Evolutionary conservation across 2,113 vertebrate species (phyloP).

Genomic region (Atrichornis clamosus): DNA sequence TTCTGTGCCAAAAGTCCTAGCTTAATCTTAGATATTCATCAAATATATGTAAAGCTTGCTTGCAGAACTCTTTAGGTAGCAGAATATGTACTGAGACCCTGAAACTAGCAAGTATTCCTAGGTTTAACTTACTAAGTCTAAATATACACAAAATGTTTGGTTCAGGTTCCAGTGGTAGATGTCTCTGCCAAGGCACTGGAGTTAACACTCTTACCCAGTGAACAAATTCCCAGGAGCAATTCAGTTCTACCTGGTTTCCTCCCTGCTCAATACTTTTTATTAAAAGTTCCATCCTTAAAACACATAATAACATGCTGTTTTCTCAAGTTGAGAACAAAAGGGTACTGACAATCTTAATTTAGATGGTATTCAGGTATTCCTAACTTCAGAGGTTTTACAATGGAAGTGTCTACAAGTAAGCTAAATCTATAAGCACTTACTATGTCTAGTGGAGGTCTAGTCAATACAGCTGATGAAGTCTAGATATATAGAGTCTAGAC

Average conservation of each 20-base stretch:
- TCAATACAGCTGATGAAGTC: background rate
- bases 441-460: background rate
- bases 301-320: background rate
- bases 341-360: background rate
- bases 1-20: background rate
- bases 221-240: background rate
- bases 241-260: background rate
- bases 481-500: background rate
- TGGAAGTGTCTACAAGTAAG: background rate
- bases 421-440: background rate
- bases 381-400: background rate
- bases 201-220: background rate
- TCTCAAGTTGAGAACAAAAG: background rate
- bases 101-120: background rate
- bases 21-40: background rate
- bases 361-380: background rate
- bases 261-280: accelerated
- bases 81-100: background rate
- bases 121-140: background rate
- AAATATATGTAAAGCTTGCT: background rate
- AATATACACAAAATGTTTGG: background rate
- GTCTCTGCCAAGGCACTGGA: background rate
- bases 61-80: background rate
- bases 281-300: background rate
- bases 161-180: background rate